Evolutionary conservation across 92 coral and sea anemone species (phyloP), one percentile per base, ranked within the genome.

Genomic region (Porites rus): DNA sequence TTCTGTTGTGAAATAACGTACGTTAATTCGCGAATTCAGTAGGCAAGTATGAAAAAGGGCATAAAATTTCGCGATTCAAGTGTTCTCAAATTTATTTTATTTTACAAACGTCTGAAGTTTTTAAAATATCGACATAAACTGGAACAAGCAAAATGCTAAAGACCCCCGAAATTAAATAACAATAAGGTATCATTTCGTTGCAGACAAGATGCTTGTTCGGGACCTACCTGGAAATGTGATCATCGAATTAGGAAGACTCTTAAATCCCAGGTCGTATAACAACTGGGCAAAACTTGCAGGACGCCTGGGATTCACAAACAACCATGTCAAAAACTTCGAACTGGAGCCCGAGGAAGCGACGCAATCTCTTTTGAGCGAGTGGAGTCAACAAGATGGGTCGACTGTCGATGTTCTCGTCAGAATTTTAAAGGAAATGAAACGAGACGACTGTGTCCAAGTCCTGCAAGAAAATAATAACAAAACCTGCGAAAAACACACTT

Each of bases 241-340:
- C 11, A n/a, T 50, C 2, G 69, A 86, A 9, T 59, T 86, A 52
- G 90, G 90, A 25, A 38, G 18, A 8, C 59, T 78, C 2, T 54
- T 86, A 1, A 86, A 86, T 62, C 90, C 90, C 3, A 76, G 79
- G 24, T 77, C 82, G 0, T 58, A 50, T 28, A 86, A 79, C 13
- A 86, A 86, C 63, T 86, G 90, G 90, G 63, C 20, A 0, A 77
- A 59, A 0, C 12, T 86, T 62, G 90, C 90, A 8, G 90, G 90
- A 13, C 16, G 25, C 0, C 59, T 86, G 5, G 78, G 65, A 0
- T 86, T 86, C 16, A 86, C 85, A 2, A 20, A 61, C 11, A 72
- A 2, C 19, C 69, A 77, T 7, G 78, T 86, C 13, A 73, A 76
- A 74, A 86, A 86, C 86, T 43, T 86, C 6, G 69, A 70, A 20